Evolutionary conservation across 1,140 invertebrate species (phyloP).

Genomic region (Drosophila ercepeae): DNA sequence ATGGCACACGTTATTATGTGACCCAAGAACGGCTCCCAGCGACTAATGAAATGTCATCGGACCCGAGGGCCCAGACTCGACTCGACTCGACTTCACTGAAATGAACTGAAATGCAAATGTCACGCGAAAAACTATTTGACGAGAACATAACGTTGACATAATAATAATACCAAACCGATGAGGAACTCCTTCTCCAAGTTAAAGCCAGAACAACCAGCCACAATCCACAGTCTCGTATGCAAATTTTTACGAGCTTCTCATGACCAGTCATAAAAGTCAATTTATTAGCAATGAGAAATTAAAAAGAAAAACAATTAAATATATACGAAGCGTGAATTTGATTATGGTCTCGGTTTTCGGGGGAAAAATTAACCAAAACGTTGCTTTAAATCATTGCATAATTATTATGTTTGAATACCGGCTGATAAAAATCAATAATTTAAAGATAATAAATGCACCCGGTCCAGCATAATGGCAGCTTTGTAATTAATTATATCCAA

Average conservation of each 20-base stretch:
- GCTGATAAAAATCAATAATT: constrained; percentile 38
- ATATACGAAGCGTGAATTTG: constrained; percentile 49
- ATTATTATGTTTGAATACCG: constrained; percentile 1
- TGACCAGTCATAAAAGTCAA: constrained; percentile 69
- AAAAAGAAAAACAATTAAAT: constrained; percentile 62
- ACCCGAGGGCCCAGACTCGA: constrained; percentile 43
- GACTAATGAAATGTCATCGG: constrained; percentile 80
- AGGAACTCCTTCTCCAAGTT: constrained; percentile 17
- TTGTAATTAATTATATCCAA: constrained; percentile 43
- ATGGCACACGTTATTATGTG: constrained; percentile 64
- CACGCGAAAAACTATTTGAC: constrained; percentile 82
- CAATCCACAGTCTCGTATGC: constrained; percentile 66
- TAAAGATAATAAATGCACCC: constrained; percentile 35
- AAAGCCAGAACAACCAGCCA: constrained; percentile 20
- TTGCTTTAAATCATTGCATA: background rate
- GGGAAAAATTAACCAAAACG: background rate
- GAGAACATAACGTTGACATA: constrained; percentile 78
- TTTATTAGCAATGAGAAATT: constrained; percentile 70
- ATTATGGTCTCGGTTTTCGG: constrained; percentile 10
- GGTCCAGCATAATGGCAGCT: constrained; percentile 10
- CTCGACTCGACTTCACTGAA: constrained; percentile 47
- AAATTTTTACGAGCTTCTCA: constrained; percentile 65
- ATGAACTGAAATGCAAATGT: constrained; percentile 74
- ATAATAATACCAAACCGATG: constrained; percentile 56
- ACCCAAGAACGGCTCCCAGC: constrained; percentile 11